phyloP scores from a whole-genome alignment of 2,797 vertebrate genomes.

The Tokudaia tokunoshimensis region DNA sequence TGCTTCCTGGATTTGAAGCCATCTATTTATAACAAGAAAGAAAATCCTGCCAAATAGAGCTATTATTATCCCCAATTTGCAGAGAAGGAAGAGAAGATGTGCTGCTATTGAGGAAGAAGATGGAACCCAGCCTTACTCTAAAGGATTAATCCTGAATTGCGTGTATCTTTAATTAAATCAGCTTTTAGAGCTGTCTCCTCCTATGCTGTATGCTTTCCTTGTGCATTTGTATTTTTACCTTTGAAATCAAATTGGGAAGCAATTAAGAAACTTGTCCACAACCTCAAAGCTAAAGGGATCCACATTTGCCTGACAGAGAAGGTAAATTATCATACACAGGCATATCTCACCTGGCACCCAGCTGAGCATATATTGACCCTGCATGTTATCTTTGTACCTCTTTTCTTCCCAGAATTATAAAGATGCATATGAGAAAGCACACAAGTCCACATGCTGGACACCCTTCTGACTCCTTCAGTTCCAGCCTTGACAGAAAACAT shows the following conservation, averaged over 20 bases:
- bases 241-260: constrained; percentile 49
- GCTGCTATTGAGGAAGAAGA: not conserved
- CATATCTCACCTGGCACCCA: not conserved
- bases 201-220: not conserved
- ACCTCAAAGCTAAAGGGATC: not conserved
- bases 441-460: not conserved
- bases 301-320: not conserved
- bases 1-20: not conserved
- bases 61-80: not conserved
- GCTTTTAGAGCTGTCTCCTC: not conserved
- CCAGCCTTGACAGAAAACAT: not conserved
- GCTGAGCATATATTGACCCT: not conserved
- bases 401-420: not conserved
- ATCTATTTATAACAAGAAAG: constrained; percentile 23
- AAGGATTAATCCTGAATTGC: not conserved
- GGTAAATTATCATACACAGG: not conserved
- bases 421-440: not conserved
- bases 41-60: not conserved
- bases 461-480: not conserved
- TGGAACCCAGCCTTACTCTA: not conserved
- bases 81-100: not conserved
- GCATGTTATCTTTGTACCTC: not conserved
- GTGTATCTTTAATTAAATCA: constrained; percentile 46
- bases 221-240: not conserved
- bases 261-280: not conserved